phyloP scores from a whole-genome alignment of 2,113 vertebrate species.

The Crotalus tigris region DNA sequence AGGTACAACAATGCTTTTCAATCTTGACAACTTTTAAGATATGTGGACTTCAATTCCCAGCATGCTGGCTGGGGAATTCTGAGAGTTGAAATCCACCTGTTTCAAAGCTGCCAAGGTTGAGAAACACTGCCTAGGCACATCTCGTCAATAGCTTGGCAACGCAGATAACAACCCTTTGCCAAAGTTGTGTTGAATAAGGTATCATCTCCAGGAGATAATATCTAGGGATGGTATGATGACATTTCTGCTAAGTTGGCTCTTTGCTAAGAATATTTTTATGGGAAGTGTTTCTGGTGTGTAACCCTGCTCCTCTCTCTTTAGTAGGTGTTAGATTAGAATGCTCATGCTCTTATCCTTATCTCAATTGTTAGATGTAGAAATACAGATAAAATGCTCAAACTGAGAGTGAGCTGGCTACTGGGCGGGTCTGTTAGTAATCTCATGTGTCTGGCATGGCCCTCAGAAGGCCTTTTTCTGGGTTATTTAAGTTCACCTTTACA shows the following conservation, averaged over 20 bases:
- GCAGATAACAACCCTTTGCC: not conserved
- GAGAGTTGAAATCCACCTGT: not conserved
- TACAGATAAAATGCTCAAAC: not conserved
- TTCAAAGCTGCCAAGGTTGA: not conserved
- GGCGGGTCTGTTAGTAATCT: not conserved
- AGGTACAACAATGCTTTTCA: not conserved
- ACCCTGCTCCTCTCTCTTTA: not conserved
- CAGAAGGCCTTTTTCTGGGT: not conserved
- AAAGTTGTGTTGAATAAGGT: not conserved
- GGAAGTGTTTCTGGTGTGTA: not conserved
- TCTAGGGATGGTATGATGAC: not conserved
- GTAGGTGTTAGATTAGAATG: not conserved
- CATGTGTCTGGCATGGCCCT: not conserved
- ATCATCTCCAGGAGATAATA: not conserved
- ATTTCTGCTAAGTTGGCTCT: not conserved
- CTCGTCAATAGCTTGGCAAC: not conserved
- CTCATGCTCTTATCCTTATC: not conserved
- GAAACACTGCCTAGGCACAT: not conserved
- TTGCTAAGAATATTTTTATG: not conserved
- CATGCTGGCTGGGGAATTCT: not conserved
- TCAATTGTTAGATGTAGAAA: not conserved
- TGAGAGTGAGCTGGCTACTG: not conserved
- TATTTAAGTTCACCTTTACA: not conserved
- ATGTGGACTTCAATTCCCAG: not conserved
- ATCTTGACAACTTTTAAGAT: not conserved